Base-by-base conservation (phyloP, 1,140 invertebrate genomes). In the Trachymyrmex cornetzi region DNA sequence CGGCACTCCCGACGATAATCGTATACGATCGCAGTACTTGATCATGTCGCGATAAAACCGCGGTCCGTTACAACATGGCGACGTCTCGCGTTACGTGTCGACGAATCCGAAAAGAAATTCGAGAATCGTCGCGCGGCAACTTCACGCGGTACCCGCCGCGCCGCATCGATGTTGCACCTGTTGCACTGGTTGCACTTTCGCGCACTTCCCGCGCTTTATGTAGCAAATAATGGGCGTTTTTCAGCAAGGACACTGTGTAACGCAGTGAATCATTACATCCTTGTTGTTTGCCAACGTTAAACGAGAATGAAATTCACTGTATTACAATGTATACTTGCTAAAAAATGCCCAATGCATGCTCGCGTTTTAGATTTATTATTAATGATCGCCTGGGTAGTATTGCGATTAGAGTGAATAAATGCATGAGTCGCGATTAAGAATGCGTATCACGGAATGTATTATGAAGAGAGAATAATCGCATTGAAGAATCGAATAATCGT, bases 161-260 rank as follows among this genome's bases (percentile, higher is more conserved):
- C 5, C 61, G 48, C 14, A 14, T 14, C 34, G 34, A 44, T 11
- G 34, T 34, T 44, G 5, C 64, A 67, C 64, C 64, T 67, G 64
- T 67, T 67, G 64, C 64, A 67, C 64, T 11, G 34, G 11, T n/a
- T 67, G n/a, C 34, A 67, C 34, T 30, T 66, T 22, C 64, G 63
- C 63, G 27, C 64, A 14, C 55, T 3, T 44, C 9, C 5, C 63
- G 30, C 64, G 9, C 34, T 67, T 66, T 44, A 67, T 14, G 34
- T 6, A 14, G 12, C 34, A 44, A 67, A 67, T 67, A 67, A 67
- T 38, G 11, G 9, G 38, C 11, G 2, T 12, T 44, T 44, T 44
- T 9, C 38, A 44, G 0, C 38, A 44, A 44, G 38, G 38, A 44
- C 38, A 44, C 9, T 11, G 38, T 44, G 38, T 44, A 44, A 44